These are phyloP conservation scores for Nycticryphes semicollaris DNA, from an alignment of 2,113 vertebrate genomes.

Conservation along the genomic window DNA sequence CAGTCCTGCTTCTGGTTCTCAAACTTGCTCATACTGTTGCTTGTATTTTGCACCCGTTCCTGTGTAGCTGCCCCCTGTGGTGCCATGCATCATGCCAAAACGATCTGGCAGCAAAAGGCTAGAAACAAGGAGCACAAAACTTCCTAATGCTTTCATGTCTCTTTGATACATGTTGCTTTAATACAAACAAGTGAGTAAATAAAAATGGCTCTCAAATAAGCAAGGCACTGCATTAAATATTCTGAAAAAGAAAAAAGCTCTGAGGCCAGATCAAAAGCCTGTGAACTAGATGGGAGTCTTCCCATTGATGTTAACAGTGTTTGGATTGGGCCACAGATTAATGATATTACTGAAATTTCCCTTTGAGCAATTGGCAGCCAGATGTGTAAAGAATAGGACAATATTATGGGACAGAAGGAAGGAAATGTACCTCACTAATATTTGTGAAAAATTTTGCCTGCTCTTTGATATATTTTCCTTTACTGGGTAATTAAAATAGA, in stretches of 20 bases:
- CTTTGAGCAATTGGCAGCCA: neutral
- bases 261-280: slow-evolving; percentile 9
- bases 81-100: neutral
- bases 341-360: neutral
- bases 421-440: neutral
- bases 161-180: neutral
- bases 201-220: neutral
- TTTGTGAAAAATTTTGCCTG: neutral
- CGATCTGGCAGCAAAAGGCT: neutral
- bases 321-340: neutral
- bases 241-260: neutral
- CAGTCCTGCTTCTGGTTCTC: neutral
- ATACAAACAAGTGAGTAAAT: neutral
- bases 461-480: neutral
- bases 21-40: rapidly evolving
- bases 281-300: neutral
- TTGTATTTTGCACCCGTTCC: neutral
- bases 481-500: neutral
- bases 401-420: neutral
- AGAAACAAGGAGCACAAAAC: neutral
- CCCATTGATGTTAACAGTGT: neutral
- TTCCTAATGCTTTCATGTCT: neutral
- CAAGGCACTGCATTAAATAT: neutral
- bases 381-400: neutral
- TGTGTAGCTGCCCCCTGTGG: neutral